These are phyloP conservation scores for Campopleginae sp. DNA, from an alignment of 2,888 invertebrate species.

Conservation along the genomic window DNA sequence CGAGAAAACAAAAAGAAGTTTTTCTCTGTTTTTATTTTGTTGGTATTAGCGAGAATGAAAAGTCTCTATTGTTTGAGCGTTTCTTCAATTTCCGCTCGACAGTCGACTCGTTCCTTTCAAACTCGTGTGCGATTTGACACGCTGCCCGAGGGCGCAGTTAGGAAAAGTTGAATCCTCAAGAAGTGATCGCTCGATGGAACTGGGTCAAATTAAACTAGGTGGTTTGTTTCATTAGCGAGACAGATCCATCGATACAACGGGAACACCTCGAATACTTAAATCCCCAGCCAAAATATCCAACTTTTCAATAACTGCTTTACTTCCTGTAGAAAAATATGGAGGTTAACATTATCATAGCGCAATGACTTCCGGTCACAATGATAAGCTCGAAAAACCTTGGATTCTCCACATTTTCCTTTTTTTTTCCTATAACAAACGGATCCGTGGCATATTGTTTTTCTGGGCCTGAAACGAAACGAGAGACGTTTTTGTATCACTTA, in stretches of 20 bases:
- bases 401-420: background rate
- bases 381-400: background rate
- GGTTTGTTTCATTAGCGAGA: slow-evolving; percentile 67
- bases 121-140: slow-evolving; percentile 42
- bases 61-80: slow-evolving; percentile 21
- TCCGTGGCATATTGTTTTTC: background rate
- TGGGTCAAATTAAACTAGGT: slow-evolving; percentile 69
- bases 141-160: slow-evolving; percentile 34
- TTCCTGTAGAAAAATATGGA: no score
- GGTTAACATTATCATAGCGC: no score
- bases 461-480: background rate
- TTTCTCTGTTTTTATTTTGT: slow-evolving; percentile 13
- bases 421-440: background rate
- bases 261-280: slow-evolving; percentile 27
- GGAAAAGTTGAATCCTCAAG: slow-evolving; percentile 41
- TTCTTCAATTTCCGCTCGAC: slow-evolving; percentile 64
- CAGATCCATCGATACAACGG: slow-evolving; percentile 59
- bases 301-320: no score
- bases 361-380: background rate
- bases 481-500: slow-evolving; percentile 6
- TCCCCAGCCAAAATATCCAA: slow-evolving; percentile 26
- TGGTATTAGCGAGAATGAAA: slow-evolving; percentile 17
- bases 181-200: slow-evolving; percentile 65
- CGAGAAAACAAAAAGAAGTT: background rate
- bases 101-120: slow-evolving; percentile 54